These are phyloP conservation scores for Drosophila sturtevanti DNA, from an alignment of 1,140 invertebrate genomes.

Conservation along the genomic window DNA sequence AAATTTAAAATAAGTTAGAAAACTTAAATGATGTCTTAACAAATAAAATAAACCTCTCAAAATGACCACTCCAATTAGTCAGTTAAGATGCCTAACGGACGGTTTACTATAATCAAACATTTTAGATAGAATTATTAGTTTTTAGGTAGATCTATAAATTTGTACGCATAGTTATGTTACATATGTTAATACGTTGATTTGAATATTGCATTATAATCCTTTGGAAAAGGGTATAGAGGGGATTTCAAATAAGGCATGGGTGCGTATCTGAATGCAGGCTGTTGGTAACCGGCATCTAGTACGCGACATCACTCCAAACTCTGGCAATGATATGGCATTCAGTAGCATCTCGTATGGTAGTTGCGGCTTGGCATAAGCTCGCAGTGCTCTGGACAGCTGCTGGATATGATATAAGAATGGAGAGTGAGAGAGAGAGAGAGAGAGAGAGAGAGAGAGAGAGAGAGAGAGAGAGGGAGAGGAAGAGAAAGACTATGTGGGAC, in stretches of 20 bases:
- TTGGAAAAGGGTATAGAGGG: slow-evolving; percentile 7
- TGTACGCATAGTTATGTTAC: too few species aligned
- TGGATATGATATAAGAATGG: too few species aligned
- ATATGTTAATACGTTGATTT: too few species aligned
- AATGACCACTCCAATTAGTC: too few species aligned
- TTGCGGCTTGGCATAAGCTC: slow-evolving; percentile 14
- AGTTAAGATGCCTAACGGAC: too few species aligned
- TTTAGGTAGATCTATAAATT: too few species aligned
- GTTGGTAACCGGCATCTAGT: slow-evolving; percentile 15
- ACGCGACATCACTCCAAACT: slow-evolving; percentile 19
- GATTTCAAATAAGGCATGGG: slow-evolving; percentile 28
- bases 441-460: background rate
- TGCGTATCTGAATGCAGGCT: slow-evolving; percentile 48
- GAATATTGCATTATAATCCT: too few species aligned
- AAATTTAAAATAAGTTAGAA: background rate
- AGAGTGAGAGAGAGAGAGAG: too few species aligned
- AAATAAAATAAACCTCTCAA: background rate
- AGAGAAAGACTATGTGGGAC: slow-evolving; percentile 17
- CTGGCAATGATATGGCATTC: slow-evolving; percentile 65
- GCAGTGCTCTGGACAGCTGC: slow-evolving; percentile 17
- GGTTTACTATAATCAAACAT: too few species aligned
- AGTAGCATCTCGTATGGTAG: slow-evolving; percentile 59
- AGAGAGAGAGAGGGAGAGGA: background rate
- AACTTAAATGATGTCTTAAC: background rate
- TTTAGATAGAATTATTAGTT: too few species aligned